phyloP scores from a whole-genome alignment of 2,113 vertebrate species.

The Eidolon helvum region DNA sequence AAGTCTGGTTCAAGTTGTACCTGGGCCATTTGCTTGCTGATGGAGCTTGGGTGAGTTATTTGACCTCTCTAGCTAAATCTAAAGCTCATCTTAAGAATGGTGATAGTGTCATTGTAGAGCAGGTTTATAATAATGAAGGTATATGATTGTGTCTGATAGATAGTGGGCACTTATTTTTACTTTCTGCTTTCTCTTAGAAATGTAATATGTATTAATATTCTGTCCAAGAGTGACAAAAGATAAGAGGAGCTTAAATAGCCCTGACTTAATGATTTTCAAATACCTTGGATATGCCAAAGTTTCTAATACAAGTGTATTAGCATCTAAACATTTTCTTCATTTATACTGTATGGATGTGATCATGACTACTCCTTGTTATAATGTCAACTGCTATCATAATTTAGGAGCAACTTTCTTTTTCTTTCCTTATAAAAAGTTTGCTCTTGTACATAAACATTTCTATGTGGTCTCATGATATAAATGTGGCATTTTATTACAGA shows the following conservation, averaged over 20 bases:
- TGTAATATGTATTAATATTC: background rate
- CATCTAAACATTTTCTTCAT: background rate
- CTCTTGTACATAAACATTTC: background rate
- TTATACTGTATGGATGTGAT: background rate
- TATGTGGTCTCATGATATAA: background rate
- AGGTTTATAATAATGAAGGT: background rate
- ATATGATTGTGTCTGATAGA: background rate
- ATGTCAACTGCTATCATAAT: background rate
- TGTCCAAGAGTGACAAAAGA: background rate
- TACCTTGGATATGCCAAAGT: background rate
- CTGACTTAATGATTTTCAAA: background rate
- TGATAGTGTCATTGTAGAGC: background rate
- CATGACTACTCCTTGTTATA: background rate
- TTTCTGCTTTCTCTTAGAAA: conserved; percentile 22
- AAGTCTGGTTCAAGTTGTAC: background rate
- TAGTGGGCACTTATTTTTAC: background rate
- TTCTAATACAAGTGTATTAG: background rate
- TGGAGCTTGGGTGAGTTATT: background rate
- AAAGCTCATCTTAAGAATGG: background rate
- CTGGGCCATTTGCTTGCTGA: background rate
- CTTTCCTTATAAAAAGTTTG: background rate
- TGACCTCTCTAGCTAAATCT: background rate
- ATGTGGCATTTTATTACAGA: background rate
- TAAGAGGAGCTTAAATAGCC: background rate
- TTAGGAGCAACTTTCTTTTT: background rate